Base-by-base conservation (phyloP, 2,113 vertebrate species). In the Podocnemis expansa region DNA sequence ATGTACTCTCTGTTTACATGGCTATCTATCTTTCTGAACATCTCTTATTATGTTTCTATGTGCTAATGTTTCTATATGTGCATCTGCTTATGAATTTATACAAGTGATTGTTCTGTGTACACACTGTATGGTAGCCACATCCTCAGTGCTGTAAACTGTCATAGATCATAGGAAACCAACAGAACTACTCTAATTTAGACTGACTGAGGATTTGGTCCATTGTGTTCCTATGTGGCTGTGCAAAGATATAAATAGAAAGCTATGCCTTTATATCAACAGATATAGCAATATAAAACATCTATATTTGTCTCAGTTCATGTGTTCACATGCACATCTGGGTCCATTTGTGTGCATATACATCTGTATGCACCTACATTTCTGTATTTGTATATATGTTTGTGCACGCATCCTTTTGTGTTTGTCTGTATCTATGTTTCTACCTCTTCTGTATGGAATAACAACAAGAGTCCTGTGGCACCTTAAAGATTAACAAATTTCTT, bases 301-400 rank as follows among this genome's bases (percentile, higher is more conserved):
- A 27, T 43, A 27, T 78, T 54, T 84, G 52, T 16, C 76, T 60
- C 27, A 34, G 41, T 24, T 4, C 60, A 41, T 4, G 34, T 12
- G 29, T 83, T n/a, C 55, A 52, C 0, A 1, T 67, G 78, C 51
- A 27, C 54, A 63, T 86, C 47, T 38, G 34, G 34, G 78, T 25
- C 5, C 38, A 16, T 16, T 0, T 0, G 22, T 19, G 58, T 43
- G 67, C 6, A 6, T 51, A 3, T 31, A n/a, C 41, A 38, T 67
- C 34, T 38, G 19, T 43, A 0, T 0, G 0, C 47, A 80, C 67
- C 67, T 73, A 2, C 4, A 1, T 5, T 25, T 87, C 5, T 34
- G 17, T 56, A 5, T 8, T 29, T 0, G 13, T 6, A 12, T 34
- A 43, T 87, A 90, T 3, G 1, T 41, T 81, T 76, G 70, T 10